These are phyloP conservation scores for Drosophila mercatorum DNA, from an alignment of 2,888 invertebrate species.

Conservation along the genomic window DNA sequence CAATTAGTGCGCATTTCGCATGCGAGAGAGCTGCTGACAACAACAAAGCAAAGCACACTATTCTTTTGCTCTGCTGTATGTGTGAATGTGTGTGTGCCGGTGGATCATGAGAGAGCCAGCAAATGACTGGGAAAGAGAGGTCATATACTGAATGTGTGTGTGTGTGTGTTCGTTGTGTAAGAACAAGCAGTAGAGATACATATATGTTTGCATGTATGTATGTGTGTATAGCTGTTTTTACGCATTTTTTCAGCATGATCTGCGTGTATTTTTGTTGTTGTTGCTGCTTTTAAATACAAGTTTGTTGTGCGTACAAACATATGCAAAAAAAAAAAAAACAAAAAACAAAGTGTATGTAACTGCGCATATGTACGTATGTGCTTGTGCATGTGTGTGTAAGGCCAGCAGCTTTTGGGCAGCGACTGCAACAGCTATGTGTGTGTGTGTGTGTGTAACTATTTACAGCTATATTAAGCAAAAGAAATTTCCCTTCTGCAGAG, in stretches of 20 bases:
- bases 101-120: slow-evolving; percentile 24
- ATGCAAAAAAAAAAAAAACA: not conserved
- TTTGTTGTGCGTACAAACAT: slow-evolving; percentile 25
- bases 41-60: slow-evolving; percentile 10
- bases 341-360: too few species aligned
- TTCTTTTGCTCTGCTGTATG: not conserved
- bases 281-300: slow-evolving; percentile 26
- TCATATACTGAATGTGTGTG: slow-evolving; percentile 1
- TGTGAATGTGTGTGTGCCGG: slow-evolving; percentile 11
- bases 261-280: slow-evolving; percentile 11
- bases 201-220: not conserved
- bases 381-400: slow-evolving; percentile 16
- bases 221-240: slow-evolving; percentile 8
- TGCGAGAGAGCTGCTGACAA: slow-evolving; percentile 29
- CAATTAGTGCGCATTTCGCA: slow-evolving; percentile 46
- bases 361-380: not conserved
- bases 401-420: slow-evolving; percentile 34
- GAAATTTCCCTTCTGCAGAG: not conserved
- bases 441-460: not conserved
- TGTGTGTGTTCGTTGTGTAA: slow-evolving; percentile 30
- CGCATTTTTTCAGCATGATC: slow-evolving; percentile 21
- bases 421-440: slow-evolving; percentile 13
- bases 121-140: slow-evolving; percentile 23
- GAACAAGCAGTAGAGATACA: slow-evolving; percentile 9
- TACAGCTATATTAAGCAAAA: not conserved